phyloP scores from a whole-genome alignment of 2,797 vertebrate species.

The Mustela erminea region DNA sequence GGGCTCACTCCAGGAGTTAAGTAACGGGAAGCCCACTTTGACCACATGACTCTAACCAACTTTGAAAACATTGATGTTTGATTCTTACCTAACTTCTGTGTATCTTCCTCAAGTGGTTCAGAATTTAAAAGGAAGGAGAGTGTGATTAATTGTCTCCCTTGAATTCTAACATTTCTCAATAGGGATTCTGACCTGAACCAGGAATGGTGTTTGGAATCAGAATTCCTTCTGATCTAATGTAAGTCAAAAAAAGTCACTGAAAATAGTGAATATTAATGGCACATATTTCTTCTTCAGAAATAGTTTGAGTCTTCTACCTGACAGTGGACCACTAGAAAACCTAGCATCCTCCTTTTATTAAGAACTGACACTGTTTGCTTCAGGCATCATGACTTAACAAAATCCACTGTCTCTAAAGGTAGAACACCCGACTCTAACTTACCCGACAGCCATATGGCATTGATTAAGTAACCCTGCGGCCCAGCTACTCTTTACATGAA shows the following conservation, averaged over 20 bases:
- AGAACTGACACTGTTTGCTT: not conserved
- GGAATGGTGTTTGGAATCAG: not conserved
- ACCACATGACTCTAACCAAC: slow-evolving; percentile 6
- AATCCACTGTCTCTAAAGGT: not conserved
- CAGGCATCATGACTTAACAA: not conserved
- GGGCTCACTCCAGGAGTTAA: not conserved
- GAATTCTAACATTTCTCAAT: not conserved
- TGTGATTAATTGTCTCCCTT: not conserved
- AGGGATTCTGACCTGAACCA: not conserved
- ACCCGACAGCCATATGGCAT: not conserved
- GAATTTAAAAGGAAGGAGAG: not conserved
- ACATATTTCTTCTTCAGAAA: slow-evolving; percentile 22
- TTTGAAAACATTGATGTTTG: not conserved
- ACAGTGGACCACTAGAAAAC: not conserved
- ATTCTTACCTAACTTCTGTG: not conserved
- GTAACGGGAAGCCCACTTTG: not conserved
- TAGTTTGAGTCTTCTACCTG: not conserved
- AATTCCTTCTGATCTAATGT: not conserved
- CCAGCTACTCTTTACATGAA: not conserved
- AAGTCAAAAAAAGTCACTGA: slow-evolving; percentile 16
- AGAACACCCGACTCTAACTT: not conserved
- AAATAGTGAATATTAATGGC: not conserved
- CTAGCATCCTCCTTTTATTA: not conserved
- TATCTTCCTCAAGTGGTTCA: not conserved
- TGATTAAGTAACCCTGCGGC: not conserved